Conservation (phyloP, 1,140 invertebrate genomes). For the Thaumatotibia leucotreta region DNA sequence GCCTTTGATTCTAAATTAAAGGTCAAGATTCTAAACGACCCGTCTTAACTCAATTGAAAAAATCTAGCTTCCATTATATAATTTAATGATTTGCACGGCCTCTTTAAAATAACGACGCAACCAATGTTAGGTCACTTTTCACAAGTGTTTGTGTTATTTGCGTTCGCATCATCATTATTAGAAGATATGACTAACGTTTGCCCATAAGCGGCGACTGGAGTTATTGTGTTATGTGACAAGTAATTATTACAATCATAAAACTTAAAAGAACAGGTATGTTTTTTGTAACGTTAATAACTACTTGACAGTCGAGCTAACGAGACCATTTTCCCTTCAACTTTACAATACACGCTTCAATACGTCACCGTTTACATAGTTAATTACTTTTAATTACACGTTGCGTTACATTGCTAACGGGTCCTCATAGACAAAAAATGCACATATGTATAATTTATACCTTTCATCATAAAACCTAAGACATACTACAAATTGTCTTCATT, state of each 20-base stretch:
- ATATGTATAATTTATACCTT: background rate
- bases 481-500: background rate
- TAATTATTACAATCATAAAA: slow-evolving; percentile 8
- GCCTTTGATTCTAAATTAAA: slow-evolving; percentile 4
- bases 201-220: background rate
- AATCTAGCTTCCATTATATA: background rate
- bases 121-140: slow-evolving; percentile 6
- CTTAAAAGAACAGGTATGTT: background rate
- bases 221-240: slow-evolving; percentile 1
- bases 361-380: background rate
- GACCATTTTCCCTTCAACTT: too few species aligned
- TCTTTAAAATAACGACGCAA: background rate
- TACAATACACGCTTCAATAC: background rate
- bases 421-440: background rate
- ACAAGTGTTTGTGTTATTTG: slow-evolving; percentile 10
- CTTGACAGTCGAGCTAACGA: too few species aligned
- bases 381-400: background rate
- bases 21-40: slow-evolving; percentile 1
- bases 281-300: background rate
- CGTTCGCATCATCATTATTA: slow-evolving; percentile 16
- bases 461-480: background rate
- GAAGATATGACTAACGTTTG: slow-evolving; percentile 18
- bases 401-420: background rate
- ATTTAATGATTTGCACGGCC: background rate
- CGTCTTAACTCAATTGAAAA: background rate